A percentile compares a stretch with the other conserved stretches of the same genome.
Evolutionary conservation across 1,140 invertebrate species (phyloP).

Genomic region (Drosophila quadrilineata): DNA sequence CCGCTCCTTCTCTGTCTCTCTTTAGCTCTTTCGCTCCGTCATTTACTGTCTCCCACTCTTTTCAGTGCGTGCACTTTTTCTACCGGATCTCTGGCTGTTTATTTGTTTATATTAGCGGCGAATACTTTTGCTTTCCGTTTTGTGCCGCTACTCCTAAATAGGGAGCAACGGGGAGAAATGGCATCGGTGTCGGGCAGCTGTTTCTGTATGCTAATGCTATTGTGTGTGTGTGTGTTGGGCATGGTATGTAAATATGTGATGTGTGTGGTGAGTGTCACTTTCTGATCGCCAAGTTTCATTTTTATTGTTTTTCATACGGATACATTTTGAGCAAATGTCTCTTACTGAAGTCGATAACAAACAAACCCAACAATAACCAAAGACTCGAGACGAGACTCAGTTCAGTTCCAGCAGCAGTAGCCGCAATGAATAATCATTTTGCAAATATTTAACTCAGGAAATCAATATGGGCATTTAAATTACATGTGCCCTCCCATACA

Average conservation of each 20-base stretch:
- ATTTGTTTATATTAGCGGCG: slow-evolving; percentile 73
- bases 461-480: slow-evolving; percentile 41
- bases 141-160: slow-evolving; percentile 15
- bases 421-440: slow-evolving; percentile 43
- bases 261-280: slow-evolving; percentile 19
- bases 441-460: slow-evolving; percentile 51
- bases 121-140: slow-evolving; percentile 75
- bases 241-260: background rate
- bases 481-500: slow-evolving; percentile 29
- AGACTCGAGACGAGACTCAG: too few species aligned
- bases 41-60: slow-evolving; percentile 15
- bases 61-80: slow-evolving; percentile 25
- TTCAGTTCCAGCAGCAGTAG: background rate
- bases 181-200: slow-evolving; percentile 3
- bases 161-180: slow-evolving; percentile 12
- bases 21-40: slow-evolving; percentile 2
- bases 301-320: slow-evolving; percentile 13
- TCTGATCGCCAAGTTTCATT: slow-evolving; percentile 11
- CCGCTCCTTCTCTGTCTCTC: background rate
- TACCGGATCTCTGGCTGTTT: slow-evolving; percentile 68
- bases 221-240: background rate
- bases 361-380: slow-evolving; percentile 5
- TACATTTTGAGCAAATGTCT: slow-evolving; percentile 31
- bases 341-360: slow-evolving; percentile 20
- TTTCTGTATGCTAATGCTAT: slow-evolving; percentile 24